Evolutionary conservation across 2,888 invertebrate species (phyloP).

Genomic region (Loripinus fragilis): DNA sequence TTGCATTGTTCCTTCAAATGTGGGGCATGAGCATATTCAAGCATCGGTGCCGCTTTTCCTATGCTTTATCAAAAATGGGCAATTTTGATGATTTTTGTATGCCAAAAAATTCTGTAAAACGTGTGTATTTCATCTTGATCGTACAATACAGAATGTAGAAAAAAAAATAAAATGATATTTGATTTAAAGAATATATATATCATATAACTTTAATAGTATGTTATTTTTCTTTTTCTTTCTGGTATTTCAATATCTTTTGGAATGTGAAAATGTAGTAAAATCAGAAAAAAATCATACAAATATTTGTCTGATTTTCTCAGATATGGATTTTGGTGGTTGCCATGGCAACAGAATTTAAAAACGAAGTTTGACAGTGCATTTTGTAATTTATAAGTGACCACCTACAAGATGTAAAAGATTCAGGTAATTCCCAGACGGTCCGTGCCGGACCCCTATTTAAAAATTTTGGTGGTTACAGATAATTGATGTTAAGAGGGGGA

Average conservation of each 20-base stretch:
- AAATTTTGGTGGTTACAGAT: background rate
- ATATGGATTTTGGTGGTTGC: slow-evolving; percentile 8
- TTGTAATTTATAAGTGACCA: background rate
- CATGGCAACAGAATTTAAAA: background rate
- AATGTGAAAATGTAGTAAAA: background rate
- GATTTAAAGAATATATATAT: background rate
- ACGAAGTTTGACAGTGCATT: background rate
- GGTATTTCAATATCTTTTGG: background rate
- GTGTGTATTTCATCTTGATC: background rate
- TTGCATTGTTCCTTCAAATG: background rate
- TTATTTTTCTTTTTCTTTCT: background rate
- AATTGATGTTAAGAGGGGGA: background rate
- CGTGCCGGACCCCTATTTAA: slow-evolving; percentile 5
- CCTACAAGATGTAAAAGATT: background rate
- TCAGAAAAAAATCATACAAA: background rate
- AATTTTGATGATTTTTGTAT: background rate
- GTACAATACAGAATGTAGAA: background rate
- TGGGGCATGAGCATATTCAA: background rate
- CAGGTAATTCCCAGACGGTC: background rate
- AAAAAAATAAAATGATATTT: background rate
- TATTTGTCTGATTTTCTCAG: background rate
- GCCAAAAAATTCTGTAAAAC: background rate
- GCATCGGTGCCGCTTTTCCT: background rate
- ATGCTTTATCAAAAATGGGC: background rate
- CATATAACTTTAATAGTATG: background rate